Evolutionary conservation across 1,140 invertebrate genomes (phyloP).

Genomic region (Pristionchus pacificus): DNA sequence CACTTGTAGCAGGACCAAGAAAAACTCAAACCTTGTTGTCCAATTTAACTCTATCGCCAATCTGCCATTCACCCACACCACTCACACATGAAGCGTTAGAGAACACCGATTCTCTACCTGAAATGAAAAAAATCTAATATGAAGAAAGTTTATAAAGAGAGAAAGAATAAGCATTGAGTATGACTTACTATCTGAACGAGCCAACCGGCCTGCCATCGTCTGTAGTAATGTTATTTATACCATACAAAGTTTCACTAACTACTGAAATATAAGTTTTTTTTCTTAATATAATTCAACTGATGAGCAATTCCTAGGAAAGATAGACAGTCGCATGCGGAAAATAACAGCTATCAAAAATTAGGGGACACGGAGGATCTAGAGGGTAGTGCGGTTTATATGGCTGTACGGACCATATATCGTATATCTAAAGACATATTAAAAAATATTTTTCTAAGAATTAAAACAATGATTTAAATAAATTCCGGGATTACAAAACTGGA

Average conservation of each 20-base stretch:
- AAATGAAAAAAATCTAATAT: neutral
- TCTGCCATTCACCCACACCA: conserved; percentile 18
- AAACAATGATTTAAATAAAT: too few species aligned
- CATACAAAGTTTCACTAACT: too few species aligned
- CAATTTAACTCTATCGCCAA: neutral
- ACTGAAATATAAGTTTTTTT: too few species aligned
- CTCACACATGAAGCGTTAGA: conserved; percentile 18
- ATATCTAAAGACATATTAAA: too few species aligned
- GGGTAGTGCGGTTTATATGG: neutral
- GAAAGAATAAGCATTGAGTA: neutral
- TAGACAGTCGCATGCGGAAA: neutral
- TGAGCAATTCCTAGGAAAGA: neutral
- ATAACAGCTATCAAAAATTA: too few species aligned
- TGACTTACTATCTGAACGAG: neutral
- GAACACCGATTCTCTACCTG: conserved; percentile 10
- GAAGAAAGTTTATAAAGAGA: too few species aligned
- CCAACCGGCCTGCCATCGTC: neutral
- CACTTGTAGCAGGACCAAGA: neutral
- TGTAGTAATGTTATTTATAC: too few species aligned
- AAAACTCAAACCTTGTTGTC: neutral
- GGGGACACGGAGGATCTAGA: neutral
- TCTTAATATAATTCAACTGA: too few species aligned
- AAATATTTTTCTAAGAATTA: too few species aligned
- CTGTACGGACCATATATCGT: too few species aligned
- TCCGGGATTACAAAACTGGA: too few species aligned